These are phyloP conservation scores for Empidonax alnorum DNA, from an alignment of 2,113 vertebrate genomes.

Conservation along the genomic window DNA sequence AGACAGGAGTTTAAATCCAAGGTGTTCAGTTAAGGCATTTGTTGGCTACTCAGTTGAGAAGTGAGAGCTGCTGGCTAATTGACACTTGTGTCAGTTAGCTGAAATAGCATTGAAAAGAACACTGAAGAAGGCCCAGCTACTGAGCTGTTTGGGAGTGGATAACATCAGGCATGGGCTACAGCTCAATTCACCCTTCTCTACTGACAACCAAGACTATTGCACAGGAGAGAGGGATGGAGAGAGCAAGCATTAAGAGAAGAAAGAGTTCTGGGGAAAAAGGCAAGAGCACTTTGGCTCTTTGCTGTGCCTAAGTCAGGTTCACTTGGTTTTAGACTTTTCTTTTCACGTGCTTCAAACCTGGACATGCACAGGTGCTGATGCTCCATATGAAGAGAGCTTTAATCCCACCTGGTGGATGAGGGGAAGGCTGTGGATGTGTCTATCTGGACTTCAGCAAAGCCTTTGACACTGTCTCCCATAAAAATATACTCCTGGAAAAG, in stretches of 20 bases:
- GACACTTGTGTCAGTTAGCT: neutral
- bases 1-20: neutral
- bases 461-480: too few species aligned
- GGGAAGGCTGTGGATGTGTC: too few species aligned
- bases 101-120: neutral
- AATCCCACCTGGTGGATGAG: neutral
- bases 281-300: neutral
- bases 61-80: neutral
- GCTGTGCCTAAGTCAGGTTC: neutral
- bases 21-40: neutral
- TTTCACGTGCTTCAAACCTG: neutral
- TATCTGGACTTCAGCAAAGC: too few species aligned
- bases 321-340: neutral
- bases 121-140: neutral
- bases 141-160: neutral
- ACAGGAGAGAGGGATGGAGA: neutral
- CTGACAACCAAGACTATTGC: neutral
- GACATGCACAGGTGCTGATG: neutral
- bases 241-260: neutral
- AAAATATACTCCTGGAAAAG: too few species aligned
- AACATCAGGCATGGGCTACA: neutral
- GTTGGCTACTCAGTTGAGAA: neutral
- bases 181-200: neutral
- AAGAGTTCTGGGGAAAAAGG: neutral
- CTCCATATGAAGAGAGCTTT: neutral